Conservation (phyloP, 2,797 vertebrate genomes). For the Arctocebus calabarensis region DNA sequence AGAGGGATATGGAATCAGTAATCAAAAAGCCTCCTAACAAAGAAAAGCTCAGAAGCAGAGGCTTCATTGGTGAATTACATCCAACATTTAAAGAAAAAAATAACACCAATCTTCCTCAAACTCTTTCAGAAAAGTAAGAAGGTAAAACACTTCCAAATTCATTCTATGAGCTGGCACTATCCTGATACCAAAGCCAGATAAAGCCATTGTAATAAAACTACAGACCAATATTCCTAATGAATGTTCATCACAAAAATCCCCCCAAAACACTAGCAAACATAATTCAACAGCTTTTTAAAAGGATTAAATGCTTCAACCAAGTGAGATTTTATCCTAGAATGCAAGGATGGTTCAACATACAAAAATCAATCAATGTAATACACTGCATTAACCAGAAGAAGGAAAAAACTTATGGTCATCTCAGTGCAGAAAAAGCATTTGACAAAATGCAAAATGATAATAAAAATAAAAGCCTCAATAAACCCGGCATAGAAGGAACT, state of each 20-base stretch:
- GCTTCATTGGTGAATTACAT: neutral
- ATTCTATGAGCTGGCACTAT: neutral
- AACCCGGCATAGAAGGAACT: neutral
- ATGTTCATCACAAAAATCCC: neutral
- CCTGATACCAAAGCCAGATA: neutral
- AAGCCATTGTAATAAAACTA: neutral
- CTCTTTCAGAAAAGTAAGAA: neutral
- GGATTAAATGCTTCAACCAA: neutral
- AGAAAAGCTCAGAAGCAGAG: neutral
- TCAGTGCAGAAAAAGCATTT: neutral
- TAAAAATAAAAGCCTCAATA: neutral
- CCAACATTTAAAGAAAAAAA: neutral
- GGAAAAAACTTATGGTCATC: neutral
- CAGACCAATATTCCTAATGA: neutral
- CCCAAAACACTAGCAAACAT: neutral
- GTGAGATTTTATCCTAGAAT: neutral
- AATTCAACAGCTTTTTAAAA: neutral
- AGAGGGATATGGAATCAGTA: neutral
- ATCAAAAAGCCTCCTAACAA: neutral
- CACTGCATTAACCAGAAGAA: neutral
- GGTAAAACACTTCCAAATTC: neutral
- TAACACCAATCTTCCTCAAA: neutral
- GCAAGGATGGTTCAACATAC: neutral
- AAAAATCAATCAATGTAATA: neutral
- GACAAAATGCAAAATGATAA: neutral